These are phyloP conservation scores for Megalopta genalis DNA, from an alignment of 1,140 invertebrate species.

Conservation along the genomic window DNA sequence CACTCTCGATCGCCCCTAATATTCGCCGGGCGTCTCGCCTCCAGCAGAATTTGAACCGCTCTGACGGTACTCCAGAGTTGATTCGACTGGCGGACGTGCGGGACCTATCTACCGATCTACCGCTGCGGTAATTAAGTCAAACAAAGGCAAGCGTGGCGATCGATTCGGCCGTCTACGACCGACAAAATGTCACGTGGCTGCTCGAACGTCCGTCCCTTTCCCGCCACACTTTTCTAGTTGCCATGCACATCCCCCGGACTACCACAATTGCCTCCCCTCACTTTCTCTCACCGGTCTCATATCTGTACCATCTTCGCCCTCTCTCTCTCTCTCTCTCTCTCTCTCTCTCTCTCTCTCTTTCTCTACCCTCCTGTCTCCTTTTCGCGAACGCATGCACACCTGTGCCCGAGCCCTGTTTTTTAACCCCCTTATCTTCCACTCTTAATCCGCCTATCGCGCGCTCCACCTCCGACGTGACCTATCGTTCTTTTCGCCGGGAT, in stretches of 20 bases:
- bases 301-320: no score
- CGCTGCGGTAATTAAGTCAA: slow-evolving; percentile 62
- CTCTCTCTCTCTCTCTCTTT: not conserved
- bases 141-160: slow-evolving; percentile 65
- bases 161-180: slow-evolving; percentile 54
- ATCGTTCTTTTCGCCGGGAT: not conserved
- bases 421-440: not conserved
- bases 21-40: slow-evolving; percentile 41
- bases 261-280: not conserved
- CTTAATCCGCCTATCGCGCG: not conserved
- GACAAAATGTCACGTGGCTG: slow-evolving; percentile 61
- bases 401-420: not conserved
- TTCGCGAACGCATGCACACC: not conserved
- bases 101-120: slow-evolving; percentile 61
- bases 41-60: slow-evolving; percentile 41
- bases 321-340: not conserved
- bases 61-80: slow-evolving; percentile 34
- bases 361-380: slow-evolving; percentile 9
- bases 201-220: no score
- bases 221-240: not conserved
- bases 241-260: not conserved
- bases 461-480: not conserved
- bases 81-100: slow-evolving; percentile 56
- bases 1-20: slow-evolving; percentile 53
- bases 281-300: not conserved